Evolutionary conservation across 2,113 vertebrate genomes (phyloP).

Genomic region (Fulica atra): DNA sequence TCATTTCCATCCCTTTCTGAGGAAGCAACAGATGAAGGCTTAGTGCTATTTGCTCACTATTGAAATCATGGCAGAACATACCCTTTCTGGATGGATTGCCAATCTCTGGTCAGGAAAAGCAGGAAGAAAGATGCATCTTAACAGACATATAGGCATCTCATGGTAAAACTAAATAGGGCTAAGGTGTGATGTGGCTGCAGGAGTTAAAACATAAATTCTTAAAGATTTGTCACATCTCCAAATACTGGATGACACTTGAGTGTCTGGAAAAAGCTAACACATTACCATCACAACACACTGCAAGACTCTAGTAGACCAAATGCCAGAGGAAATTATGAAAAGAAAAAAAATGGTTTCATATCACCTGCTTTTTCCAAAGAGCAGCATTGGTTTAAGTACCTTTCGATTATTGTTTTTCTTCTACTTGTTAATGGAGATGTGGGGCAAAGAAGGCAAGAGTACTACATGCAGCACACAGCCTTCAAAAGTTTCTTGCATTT

Average conservation of each 20-base stretch:
- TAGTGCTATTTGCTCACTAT: not conserved
- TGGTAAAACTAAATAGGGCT: not conserved
- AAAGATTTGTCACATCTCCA: not conserved
- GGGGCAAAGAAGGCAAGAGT: not conserved
- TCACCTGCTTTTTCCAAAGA: not conserved
- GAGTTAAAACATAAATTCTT: not conserved
- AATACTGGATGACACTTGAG: not conserved
- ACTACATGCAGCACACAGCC: not conserved
- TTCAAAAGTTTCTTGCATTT: not conserved
- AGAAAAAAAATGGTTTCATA: not conserved
- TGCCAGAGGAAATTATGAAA: not conserved
- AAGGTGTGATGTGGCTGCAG: not conserved
- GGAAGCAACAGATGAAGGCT: not conserved
- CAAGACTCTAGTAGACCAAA: not conserved
- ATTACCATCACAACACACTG: not conserved
- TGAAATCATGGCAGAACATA: not conserved
- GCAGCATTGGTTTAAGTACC: not conserved
- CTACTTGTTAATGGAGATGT: not conserved
- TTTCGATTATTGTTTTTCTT: not conserved
- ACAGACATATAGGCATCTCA: not conserved
- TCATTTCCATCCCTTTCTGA: not conserved
- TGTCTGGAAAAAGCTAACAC: not conserved
- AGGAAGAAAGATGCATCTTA: not conserved
- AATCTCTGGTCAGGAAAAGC: not conserved
- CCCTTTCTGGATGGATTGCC: not conserved